Evolutionary conservation across 2,888 invertebrate genomes (phyloP).

Genomic region (Minunthozetes semirufus): DNA sequence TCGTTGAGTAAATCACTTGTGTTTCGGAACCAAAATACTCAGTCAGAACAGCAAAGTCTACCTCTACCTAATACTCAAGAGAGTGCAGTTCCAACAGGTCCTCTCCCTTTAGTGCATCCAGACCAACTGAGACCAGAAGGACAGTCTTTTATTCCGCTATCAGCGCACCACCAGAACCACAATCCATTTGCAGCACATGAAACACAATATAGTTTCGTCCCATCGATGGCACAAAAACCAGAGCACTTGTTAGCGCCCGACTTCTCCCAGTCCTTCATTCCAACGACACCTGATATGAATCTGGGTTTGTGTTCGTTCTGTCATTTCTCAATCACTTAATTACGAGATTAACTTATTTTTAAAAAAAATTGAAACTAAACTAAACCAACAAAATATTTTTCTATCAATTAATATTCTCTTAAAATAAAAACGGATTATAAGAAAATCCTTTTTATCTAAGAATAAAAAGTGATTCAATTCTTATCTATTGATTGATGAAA

Average conservation of each 20-base stretch:
- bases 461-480: neutral
- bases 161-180: neutral
- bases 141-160: neutral
- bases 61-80: neutral
- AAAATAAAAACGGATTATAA: neutral
- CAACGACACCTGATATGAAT: neutral
- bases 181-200: neutral
- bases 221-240: neutral
- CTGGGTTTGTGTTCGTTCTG: neutral
- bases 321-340: neutral
- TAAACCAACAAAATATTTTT: neutral
- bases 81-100: too few species aligned
- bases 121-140: neutral
- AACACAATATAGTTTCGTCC: neutral
- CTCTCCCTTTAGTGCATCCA: neutral
- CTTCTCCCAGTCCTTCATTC: neutral
- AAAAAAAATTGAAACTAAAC: neutral
- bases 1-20: neutral
- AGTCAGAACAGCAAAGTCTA: neutral
- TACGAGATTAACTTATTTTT: neutral
- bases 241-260: neutral
- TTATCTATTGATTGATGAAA: neutral
- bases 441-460: too few species aligned
- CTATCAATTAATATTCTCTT: neutral
- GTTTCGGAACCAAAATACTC: neutral